Evolutionary conservation across 2,888 invertebrate species (phyloP), one percentile per base, ranked within the genome.

Genomic region (Girardia tigrina): DNA sequence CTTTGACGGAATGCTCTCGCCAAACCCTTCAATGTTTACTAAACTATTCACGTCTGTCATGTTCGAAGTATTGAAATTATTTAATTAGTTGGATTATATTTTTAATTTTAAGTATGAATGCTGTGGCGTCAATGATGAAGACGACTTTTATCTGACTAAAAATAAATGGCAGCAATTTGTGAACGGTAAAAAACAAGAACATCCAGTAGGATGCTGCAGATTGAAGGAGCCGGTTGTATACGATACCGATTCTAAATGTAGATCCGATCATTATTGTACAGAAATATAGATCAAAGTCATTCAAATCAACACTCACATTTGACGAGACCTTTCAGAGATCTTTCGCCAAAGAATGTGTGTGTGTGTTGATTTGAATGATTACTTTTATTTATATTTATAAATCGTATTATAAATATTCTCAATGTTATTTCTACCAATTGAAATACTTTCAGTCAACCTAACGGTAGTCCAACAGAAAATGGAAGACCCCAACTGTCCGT

Each of bases 121-220:
- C 23, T 56, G 56, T n/a, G 56, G 56, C 23, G 56, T 56, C 4
- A 56, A 56, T 6, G n/a, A 56, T 56, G 56, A 56, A n/a, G 23
- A n/a, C n/a, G 56, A 56, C 23, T 56, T 56, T n/a, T 12, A 4
- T 8, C n/a, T 2, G 2, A 56, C 56, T 4, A 8, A 4, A 8
- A 56, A 56, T 56, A 23, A 12, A 4, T 56, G 56, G 56, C 4
- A 56, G 23, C 56, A 56, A 56, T 20, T 23, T 8, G 23, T 56
- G n/a, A 4, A 56, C 4, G 56, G n/a, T 8, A n/a, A n/a, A 56
- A 56, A 56, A 4, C 56, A 56, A 56, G 23, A 20, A 20, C 56
- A 56, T 56, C 56, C 56, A 16, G 23, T 56, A n/a, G 56, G 56
- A 56, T 56, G 56, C n/a, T 56, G 56, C 23, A 56, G 23, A 56